Conservation (phyloP, 2,888 invertebrate species). For the Epinotia ramella region DNA sequence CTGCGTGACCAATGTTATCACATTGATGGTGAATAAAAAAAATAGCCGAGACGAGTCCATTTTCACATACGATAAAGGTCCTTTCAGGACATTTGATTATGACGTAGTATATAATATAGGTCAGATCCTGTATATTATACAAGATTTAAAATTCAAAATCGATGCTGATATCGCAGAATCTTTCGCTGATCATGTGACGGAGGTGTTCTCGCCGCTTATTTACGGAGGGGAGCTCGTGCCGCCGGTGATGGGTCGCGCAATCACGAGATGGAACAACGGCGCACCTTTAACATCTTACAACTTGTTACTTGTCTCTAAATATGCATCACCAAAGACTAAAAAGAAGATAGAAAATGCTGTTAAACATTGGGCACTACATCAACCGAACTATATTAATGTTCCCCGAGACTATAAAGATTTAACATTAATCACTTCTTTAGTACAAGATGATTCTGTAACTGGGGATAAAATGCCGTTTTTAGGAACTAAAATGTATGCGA, state of each 20-base stretch:
- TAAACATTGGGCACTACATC: not conserved
- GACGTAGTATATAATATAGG: not conserved
- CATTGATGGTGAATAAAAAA: not conserved
- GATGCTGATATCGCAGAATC: not conserved
- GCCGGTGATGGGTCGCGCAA: not conserved
- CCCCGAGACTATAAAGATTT: not conserved
- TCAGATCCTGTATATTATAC: not conserved
- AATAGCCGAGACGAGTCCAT: not conserved
- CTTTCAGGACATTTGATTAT: not conserved
- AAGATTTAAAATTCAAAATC: not conserved
- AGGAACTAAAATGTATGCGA: not conserved
- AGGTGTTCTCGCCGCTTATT: not conserved
- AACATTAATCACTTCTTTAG: not conserved
- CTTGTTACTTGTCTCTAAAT: not conserved
- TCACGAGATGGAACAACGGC: not conserved
- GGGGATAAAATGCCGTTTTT: slow-evolving; percentile 1
- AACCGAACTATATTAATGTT: not conserved
- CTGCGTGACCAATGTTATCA: not conserved
- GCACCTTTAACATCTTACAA: not conserved
- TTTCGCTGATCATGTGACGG: not conserved
- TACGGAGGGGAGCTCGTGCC: not conserved
- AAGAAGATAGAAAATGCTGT: not conserved
- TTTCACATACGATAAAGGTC: not conserved
- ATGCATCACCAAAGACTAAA: not conserved
- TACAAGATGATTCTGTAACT: not conserved